Base-by-base conservation (phyloP, 1,140 invertebrate species). In the Apis laboriosa region DNA sequence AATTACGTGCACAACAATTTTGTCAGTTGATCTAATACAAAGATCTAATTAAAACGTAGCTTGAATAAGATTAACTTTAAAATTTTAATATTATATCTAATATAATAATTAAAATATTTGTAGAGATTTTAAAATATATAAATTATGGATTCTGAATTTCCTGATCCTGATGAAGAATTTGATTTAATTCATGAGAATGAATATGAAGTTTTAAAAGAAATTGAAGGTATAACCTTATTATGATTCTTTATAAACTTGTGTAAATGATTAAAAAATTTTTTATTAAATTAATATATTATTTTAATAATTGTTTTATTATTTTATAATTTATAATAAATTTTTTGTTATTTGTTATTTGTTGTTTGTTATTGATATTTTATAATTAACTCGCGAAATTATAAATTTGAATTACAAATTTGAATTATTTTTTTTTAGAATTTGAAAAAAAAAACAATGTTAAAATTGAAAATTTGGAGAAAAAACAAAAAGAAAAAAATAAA, bases 161-260 rank as follows among this genome's bases (percentile, higher is more conserved):
- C 96, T 3, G 95, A 97, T 92, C 94, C 95, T 13, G 96, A 97
- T 83, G 97, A 97, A 88, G 97, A 97, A 91, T 97, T 96, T 90
- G 97, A 97, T 89, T 93, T 97, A 58, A 94, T 96, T 90, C 96
- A 97, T 88, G 95, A 95, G 49, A 96, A 97, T 90, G 97, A 97
- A 81, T 91, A 96, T 49, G 96, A 97, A 89, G 88, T 96, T 89
- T 91, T 97, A 80, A 94, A 94, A 72, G 96, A 97, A 92, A 89
- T 95, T 72, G 95, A 96, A 87, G 94, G 95, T 92, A 92, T 93
- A 91, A 89, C 74, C 83, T 83, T 58, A 15, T n/a, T 11, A 15
- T n/a, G 12, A 24, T 21, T 49, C 2, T 28, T 43, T 64, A 19
- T 17, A 73, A 17, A 68, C 21, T 49, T 49, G 24, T 19, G 8